phyloP scores from a whole-genome alignment of 2,888 invertebrate species.

The Metacarcinus magister region DNA sequence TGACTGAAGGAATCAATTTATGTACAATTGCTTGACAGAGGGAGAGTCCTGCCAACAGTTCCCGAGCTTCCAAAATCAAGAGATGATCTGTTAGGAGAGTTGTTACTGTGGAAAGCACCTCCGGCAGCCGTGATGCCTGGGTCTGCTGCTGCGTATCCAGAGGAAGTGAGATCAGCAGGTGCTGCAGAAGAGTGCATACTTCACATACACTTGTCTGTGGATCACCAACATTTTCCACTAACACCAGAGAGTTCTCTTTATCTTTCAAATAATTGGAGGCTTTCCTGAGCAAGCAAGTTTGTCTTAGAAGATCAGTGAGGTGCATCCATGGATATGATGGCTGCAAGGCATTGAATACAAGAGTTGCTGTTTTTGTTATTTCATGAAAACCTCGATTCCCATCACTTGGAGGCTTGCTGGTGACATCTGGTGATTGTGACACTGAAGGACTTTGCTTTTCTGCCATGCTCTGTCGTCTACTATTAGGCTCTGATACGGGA shows the following conservation, averaged over 20 bases:
- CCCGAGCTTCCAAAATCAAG: constrained; percentile 68
- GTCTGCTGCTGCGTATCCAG: constrained; percentile 83
- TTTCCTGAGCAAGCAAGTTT: constrained; percentile 67
- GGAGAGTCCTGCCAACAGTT: constrained; percentile 75
- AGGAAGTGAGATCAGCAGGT: constrained; percentile 82
- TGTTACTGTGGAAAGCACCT: constrained; percentile 80
- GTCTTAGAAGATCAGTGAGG: constrained; percentile 72
- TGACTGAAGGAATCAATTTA: constrained; percentile 80
- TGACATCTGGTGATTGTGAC: constrained; percentile 59
- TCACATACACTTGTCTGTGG: constrained; percentile 76
- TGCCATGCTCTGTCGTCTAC: constrained; percentile 71
- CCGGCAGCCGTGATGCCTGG: constrained; percentile 77
- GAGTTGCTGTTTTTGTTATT: constrained; percentile 92
- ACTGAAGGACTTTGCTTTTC: constrained; percentile 61
- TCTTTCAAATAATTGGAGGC: background rate
- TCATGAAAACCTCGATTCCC: constrained; percentile 87
- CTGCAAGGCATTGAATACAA: constrained; percentile 92
- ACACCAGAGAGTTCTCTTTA: background rate
- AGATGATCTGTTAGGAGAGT: constrained; percentile 78
- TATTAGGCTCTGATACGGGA: constrained; percentile 56
- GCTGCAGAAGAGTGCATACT: constrained; percentile 82
- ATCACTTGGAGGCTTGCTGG: constrained; percentile 59
- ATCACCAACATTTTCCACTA: constrained; percentile 75
- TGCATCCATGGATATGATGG: constrained; percentile 92
- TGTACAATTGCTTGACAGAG: constrained; percentile 80